Conservation (phyloP, 1,140 invertebrate species). For the Drosophila auraria region DNA sequence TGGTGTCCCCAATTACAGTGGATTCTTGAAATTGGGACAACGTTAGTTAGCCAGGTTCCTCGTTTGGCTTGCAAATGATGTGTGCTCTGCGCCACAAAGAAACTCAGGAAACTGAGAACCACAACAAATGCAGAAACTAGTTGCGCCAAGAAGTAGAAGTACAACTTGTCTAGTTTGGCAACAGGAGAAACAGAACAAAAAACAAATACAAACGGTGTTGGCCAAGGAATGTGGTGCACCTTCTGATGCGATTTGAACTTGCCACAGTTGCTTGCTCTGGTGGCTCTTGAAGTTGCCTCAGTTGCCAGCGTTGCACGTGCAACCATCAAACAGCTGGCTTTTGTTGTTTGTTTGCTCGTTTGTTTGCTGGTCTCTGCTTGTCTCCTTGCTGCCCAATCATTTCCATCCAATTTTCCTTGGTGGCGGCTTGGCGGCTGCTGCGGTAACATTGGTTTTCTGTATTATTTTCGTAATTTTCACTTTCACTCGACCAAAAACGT, state of each 20-base stretch:
- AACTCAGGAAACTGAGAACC: slow-evolving; percentile 15
- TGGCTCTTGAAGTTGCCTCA: not conserved
- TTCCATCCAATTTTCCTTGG: slow-evolving; percentile 54
- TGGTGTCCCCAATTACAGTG: slow-evolving; percentile 79
- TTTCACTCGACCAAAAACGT: slow-evolving; percentile 73
- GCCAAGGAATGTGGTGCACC: slow-evolving; percentile 47
- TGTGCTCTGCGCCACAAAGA: slow-evolving; percentile 32
- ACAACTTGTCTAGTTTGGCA: slow-evolving; percentile 68
- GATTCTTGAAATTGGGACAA: slow-evolving; percentile 71
- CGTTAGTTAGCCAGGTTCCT: slow-evolving; percentile 57
- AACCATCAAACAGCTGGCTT: slow-evolving; percentile 49
- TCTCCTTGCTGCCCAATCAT: slow-evolving; percentile 30
- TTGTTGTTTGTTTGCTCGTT: slow-evolving; percentile 55
- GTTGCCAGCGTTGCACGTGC: slow-evolving; percentile 41
- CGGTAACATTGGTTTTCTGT: slow-evolving; percentile 70
- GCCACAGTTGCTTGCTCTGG: slow-evolving; percentile 45
- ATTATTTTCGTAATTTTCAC: slow-evolving; percentile 81
- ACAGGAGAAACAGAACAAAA: not conserved
- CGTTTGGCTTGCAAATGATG: slow-evolving; percentile 73
- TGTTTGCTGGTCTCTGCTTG: slow-evolving; percentile 33
- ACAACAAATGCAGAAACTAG: slow-evolving; percentile 62
- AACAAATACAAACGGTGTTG: slow-evolving; percentile 28
- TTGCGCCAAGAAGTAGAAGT: slow-evolving; percentile 61
- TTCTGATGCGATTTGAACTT: slow-evolving; percentile 57
- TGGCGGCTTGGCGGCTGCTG: slow-evolving; percentile 31